Percentiles rank a stretch among this genome's conserved stretches.
These are phyloP conservation scores for Eidolon dupreanum DNA, from an alignment of 2,797 vertebrate genomes.

Conservation along the genomic window DNA sequence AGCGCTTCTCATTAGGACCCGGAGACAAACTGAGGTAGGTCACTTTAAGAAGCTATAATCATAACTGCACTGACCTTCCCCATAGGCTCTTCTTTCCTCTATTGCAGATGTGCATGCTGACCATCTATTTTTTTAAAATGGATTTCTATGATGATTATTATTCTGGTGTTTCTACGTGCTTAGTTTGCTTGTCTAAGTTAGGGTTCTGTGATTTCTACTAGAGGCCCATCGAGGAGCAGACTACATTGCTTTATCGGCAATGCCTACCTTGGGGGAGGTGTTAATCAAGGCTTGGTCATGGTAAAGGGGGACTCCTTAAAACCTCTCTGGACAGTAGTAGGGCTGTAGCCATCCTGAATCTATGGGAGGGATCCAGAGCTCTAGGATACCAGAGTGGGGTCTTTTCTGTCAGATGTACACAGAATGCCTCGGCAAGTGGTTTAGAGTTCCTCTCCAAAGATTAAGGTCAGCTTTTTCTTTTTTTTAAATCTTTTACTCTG, in stretches of 20 bases:
- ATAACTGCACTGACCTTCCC: neutral
- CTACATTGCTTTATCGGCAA: neutral
- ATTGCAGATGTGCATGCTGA: neutral
- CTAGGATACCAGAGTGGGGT: neutral
- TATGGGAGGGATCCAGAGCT: neutral
- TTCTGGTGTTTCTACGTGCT: neutral
- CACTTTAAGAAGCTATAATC: neutral
- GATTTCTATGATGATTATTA: neutral
- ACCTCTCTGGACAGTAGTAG: too few species aligned
- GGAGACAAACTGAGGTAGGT: neutral
- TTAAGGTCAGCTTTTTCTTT: neutral
- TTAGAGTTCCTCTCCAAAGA: neutral
- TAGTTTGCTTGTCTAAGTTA: neutral
- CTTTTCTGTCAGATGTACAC: neutral
- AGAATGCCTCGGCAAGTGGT: neutral
- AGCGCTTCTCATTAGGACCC: neutral
- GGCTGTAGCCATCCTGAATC: neutral
- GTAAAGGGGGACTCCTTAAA: neutral
- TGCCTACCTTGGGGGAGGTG: neutral
- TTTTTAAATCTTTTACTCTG: constrained; percentile 38
- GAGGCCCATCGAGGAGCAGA: neutral
- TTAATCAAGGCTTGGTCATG: neutral
- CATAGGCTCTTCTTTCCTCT: neutral
- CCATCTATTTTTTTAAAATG: neutral
- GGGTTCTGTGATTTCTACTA: neutral